Conservation (phyloP, 2,888 invertebrate genomes). For the Chloroclysta siterata region DNA sequence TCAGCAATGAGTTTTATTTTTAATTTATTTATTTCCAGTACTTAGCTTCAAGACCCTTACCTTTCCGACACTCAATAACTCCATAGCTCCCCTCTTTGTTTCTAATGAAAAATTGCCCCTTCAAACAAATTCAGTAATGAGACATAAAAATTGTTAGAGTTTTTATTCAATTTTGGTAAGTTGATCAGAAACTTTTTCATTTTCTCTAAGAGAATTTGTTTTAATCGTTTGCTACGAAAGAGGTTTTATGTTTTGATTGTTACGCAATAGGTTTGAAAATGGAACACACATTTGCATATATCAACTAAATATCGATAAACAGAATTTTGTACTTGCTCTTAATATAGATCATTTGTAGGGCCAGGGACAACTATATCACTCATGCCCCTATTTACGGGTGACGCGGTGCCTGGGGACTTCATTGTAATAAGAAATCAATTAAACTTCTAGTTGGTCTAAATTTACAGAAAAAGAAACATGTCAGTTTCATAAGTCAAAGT, state of each 20-base stretch:
- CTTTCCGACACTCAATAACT: conserved; percentile 28
- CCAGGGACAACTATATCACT: too few species aligned
- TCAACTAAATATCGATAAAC: too few species aligned
- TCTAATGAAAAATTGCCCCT: conserved; percentile 44
- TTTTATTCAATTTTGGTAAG: conserved; percentile 32
- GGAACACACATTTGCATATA: too few species aligned
- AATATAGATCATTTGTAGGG: too few species aligned
- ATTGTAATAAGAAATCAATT: too few species aligned
- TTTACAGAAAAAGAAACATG: too few species aligned
- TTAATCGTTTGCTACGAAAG: not conserved
- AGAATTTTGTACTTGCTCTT: too few species aligned
- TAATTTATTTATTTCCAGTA: conserved; percentile 5
- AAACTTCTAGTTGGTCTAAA: too few species aligned
- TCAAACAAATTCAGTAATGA: conserved; percentile 43
- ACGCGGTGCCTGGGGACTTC: too few species aligned
- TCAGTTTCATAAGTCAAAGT: too few species aligned
- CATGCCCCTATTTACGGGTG: too few species aligned
- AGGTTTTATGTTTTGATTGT: not conserved
- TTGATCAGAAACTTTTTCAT: conserved; percentile 34
- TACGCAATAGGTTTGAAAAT: not conserved
- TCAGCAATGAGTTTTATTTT: not conserved
- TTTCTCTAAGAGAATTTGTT: conserved; percentile 4
- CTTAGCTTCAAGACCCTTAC: conserved; percentile 20
- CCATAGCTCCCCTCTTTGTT: conserved; percentile 41
- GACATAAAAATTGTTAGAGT: conserved; percentile 41